Conservation (phyloP, 2,888 invertebrate species). For the Drosophila neotestacea region DNA sequence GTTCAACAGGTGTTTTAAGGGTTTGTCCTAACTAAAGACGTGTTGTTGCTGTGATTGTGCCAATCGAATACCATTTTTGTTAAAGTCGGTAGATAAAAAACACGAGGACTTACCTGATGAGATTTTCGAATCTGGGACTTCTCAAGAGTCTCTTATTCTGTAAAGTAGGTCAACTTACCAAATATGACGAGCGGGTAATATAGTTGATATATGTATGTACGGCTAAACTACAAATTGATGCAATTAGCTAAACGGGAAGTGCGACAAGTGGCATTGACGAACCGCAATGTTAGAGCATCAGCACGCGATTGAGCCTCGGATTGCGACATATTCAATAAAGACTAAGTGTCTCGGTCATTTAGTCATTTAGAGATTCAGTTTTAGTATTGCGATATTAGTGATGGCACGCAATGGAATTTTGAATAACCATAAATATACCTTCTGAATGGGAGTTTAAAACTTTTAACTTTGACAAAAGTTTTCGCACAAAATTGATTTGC, state of each 20-base stretch:
- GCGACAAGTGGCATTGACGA: constrained; percentile 28
- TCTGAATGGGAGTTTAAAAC: background rate
- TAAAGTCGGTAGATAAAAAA: background rate
- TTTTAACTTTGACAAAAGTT: background rate
- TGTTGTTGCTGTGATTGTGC: constrained; percentile 63
- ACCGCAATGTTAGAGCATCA: constrained; percentile 1
- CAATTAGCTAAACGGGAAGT: constrained; percentile 49
- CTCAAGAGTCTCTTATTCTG: background rate
- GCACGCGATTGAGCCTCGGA: constrained; percentile 9
- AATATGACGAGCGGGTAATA: background rate
- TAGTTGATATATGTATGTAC: constrained; percentile 35
- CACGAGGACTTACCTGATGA: constrained; percentile 18
- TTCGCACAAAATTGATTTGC: background rate
- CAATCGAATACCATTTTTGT: constrained; percentile 41
- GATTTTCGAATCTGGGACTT: background rate
- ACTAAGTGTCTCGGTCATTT: constrained; percentile 11
- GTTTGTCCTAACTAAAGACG: constrained; percentile 35
- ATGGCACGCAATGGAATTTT: constrained; percentile 3
- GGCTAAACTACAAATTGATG: constrained; percentile 35
- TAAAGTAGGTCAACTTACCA: constrained; percentile 37
- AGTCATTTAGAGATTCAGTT: background rate
- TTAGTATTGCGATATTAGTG: background rate
- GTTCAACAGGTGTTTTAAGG: constrained; percentile 60
- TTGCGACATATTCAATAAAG: constrained; percentile 4
- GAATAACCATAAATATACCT: background rate